phyloP scores from a whole-genome alignment of 2,113 vertebrate genomes.

The Pogonocichla stellata region DNA sequence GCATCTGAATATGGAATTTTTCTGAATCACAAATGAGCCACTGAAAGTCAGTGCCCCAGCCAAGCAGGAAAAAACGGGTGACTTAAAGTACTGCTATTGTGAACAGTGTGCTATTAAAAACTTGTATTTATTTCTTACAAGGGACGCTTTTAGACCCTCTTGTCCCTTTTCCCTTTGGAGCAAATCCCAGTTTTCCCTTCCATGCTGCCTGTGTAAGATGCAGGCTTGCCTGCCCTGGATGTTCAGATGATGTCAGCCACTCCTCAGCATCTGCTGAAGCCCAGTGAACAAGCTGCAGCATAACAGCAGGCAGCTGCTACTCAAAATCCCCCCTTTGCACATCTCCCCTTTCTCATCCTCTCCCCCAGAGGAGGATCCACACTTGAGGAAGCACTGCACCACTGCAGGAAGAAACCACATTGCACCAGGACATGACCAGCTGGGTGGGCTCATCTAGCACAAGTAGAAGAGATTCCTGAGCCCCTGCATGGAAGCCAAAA shows the following conservation, averaged over 20 bases:
- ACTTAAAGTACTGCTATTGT: neutral
- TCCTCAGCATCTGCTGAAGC: neutral
- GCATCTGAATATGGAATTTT: neutral
- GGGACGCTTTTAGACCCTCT: neutral
- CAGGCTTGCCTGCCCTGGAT: neutral
- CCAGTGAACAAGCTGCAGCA: rapidly evolving
- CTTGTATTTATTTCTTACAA: neutral
- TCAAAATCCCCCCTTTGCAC: neutral
- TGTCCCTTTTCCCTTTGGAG: neutral
- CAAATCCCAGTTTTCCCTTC: neutral
- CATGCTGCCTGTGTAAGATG: neutral
- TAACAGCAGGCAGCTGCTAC: neutral
- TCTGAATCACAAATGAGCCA: neutral
- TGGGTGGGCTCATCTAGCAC: rapidly evolving
- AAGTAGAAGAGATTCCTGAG: neutral
- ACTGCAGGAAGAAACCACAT: neutral
- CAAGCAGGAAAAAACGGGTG: neutral
- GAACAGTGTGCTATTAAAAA: neutral
- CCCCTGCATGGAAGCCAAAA: neutral
- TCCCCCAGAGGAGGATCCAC: neutral
- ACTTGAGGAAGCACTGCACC: rapidly evolving
- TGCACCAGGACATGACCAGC: neutral
- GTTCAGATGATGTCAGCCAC: neutral
- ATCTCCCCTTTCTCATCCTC: neutral
- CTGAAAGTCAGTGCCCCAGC: neutral